Evolutionary conservation across 2,888 invertebrate genomes (phyloP).

Genomic region (Epinotia brunnichana): DNA sequence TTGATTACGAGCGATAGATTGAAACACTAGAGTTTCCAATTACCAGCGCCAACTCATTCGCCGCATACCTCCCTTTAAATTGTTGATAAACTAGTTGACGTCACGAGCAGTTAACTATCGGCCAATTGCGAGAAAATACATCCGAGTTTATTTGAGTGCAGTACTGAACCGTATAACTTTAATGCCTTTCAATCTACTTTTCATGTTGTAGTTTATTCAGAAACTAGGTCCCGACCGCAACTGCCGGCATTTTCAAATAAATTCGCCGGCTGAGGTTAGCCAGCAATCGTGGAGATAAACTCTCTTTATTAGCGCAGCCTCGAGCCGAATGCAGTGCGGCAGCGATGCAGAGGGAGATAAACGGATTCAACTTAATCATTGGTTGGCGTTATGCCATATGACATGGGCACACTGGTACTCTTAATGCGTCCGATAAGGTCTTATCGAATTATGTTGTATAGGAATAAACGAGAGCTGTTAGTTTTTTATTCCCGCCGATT

Average conservation of each 20-base stretch:
- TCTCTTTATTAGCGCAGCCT: slow-evolving; percentile 42
- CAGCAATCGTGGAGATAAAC: slow-evolving; percentile 41
- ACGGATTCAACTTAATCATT: slow-evolving; percentile 43
- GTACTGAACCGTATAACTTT: slow-evolving; percentile 22
- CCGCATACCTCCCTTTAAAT: slow-evolving; percentile 18
- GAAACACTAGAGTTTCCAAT: slow-evolving; percentile 24
- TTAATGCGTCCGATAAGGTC: slow-evolving; percentile 38
- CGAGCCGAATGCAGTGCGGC: slow-evolving; percentile 38
- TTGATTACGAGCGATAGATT: slow-evolving; percentile 20
- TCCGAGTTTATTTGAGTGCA: not conserved
- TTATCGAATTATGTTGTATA: slow-evolving; percentile 38
- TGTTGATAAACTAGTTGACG: slow-evolving; percentile 30
- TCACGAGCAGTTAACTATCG: slow-evolving; percentile 20
- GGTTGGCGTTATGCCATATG: slow-evolving; percentile 41
- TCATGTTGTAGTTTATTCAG: slow-evolving; percentile 41
- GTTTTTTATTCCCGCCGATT: slow-evolving; percentile 21
- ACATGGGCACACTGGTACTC: slow-evolving; percentile 25
- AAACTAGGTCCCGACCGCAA: slow-evolving; percentile 41
- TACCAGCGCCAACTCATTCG: slow-evolving; percentile 17
- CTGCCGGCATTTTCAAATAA: slow-evolving; percentile 39
- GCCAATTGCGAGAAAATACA: slow-evolving; percentile 15
- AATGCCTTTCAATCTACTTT: slow-evolving; percentile 38
- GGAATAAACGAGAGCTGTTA: slow-evolving; percentile 30
- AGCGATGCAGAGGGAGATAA: slow-evolving; percentile 41
- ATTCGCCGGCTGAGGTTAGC: slow-evolving; percentile 39